Evolutionary conservation across 2,888 invertebrate genomes (phyloP).

Genomic region (Andrena chrysosceles): DNA sequence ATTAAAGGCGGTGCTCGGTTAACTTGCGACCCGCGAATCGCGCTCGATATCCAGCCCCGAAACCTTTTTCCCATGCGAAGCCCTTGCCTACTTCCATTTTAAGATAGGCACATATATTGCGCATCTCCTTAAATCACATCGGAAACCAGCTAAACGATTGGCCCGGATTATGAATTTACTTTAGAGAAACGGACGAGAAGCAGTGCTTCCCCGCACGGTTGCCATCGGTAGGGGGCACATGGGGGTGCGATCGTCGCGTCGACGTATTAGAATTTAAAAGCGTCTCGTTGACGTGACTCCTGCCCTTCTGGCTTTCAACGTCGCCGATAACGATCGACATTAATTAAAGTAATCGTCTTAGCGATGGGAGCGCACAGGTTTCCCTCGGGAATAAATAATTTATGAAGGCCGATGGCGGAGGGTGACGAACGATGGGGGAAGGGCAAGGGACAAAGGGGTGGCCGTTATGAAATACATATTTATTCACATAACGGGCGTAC

Average conservation of each 20-base stretch:
- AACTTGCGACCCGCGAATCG: slow-evolving; percentile 25
- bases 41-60: not conserved
- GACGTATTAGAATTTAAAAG: slow-evolving; percentile 56
- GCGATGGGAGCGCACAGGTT: slow-evolving; percentile 56
- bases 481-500: slow-evolving; percentile 73
- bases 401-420: slow-evolving; percentile 63
- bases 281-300: slow-evolving; percentile 51
- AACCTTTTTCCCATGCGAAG: not conserved
- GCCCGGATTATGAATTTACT: slow-evolving; percentile 19
- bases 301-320: slow-evolving; percentile 55
- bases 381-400: slow-evolving; percentile 72
- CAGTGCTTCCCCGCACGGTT: slow-evolving; percentile 15
- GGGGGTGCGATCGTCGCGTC: slow-evolving; percentile 14
- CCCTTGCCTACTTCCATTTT: not conserved
- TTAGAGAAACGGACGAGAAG: slow-evolving; percentile 16
- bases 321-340: slow-evolving; percentile 63
- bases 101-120: not conserved
- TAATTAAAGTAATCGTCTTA: slow-evolving; percentile 68
- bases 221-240: not conserved
- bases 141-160: not conserved
- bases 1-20: slow-evolving; percentile 56
- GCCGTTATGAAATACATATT: slow-evolving; percentile 71
- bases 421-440: slow-evolving; percentile 31
- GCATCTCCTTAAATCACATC: not conserved
- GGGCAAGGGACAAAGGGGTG: slow-evolving; percentile 48